Evolutionary conservation across 2,797 vertebrate genomes (phyloP).

Genomic region (Podarcis siculus): DNA sequence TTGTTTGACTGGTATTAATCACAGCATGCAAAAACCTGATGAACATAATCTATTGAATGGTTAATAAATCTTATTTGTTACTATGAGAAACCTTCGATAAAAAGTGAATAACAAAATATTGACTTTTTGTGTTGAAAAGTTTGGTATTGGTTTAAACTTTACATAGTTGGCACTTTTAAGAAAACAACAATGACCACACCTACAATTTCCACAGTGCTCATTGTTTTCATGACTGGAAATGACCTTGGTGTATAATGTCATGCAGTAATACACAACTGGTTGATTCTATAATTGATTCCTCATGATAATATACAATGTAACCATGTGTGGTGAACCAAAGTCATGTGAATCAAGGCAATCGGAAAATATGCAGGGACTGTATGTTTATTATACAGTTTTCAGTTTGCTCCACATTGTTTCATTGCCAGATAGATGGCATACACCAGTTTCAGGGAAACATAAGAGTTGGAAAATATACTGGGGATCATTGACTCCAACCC

Average conservation of each 20-base stretch:
- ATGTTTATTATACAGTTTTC: not conserved
- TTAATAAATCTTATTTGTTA: too few relatives aligned
- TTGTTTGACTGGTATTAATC: not conserved
- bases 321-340: not conserved
- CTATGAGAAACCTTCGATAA: too few relatives aligned
- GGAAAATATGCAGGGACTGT: not conserved
- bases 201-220: too few relatives aligned
- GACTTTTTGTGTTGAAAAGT: not conserved
- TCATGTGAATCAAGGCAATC: not conserved
- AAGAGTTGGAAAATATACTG: too few relatives aligned
- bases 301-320: not conserved
- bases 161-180: too few relatives aligned
- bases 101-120: not conserved
- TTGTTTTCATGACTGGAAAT: not conserved
- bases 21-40: not conserved
- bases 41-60: not conserved
- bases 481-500: too few relatives aligned
- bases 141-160: not conserved
- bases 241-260: not conserved
- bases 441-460: too few relatives aligned
- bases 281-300: too few relatives aligned
- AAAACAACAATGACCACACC: too few relatives aligned
- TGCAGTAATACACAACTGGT: too few relatives aligned
- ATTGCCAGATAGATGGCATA: too few relatives aligned
- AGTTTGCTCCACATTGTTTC: too few relatives aligned